Conservation (phyloP, 2,888 invertebrate genomes). For the Allygus modestus region DNA sequence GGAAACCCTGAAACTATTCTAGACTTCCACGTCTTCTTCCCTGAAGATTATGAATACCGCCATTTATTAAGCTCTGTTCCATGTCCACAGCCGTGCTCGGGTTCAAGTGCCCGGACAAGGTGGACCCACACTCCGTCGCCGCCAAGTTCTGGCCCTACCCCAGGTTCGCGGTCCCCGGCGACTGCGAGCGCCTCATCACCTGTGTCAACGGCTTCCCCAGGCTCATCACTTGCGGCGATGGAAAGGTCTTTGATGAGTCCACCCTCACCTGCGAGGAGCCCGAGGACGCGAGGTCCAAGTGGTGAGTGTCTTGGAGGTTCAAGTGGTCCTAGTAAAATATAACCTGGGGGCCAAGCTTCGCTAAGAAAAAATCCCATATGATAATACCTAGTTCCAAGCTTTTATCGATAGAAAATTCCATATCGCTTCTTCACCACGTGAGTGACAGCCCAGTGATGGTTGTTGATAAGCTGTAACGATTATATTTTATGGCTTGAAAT, state of each 20-base stretch:
- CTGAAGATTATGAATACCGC: too few relatives aligned
- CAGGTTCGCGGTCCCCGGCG: constrained; percentile 91
- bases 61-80: too few relatives aligned
- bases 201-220: constrained; percentile 94
- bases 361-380: too few relatives aligned
- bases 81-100: constrained; percentile 86
- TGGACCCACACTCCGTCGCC: constrained; percentile 87
- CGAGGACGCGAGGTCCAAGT: constrained; percentile 76
- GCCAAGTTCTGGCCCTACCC: constrained; percentile 96
- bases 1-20: too few relatives aligned
- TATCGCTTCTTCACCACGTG: too few relatives aligned
- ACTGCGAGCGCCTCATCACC: constrained; percentile 91
- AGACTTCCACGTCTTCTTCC: too few relatives aligned
- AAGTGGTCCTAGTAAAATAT: neutral
- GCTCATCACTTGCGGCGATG: constrained; percentile 91
- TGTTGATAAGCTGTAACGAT: too few relatives aligned
- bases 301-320: constrained; percentile 71
- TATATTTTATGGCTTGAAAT: too few relatives aligned
- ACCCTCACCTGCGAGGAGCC: constrained; percentile 91
- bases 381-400: too few relatives aligned
- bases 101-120: constrained; percentile 93
- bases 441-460: too few relatives aligned
- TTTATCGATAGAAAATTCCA: too few relatives aligned
- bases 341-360: neutral
- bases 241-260: constrained; percentile 90